Evolutionary conservation across 2,113 vertebrate genomes (phyloP).

Genomic region (Ophthalmolycus amberensis): DNA sequence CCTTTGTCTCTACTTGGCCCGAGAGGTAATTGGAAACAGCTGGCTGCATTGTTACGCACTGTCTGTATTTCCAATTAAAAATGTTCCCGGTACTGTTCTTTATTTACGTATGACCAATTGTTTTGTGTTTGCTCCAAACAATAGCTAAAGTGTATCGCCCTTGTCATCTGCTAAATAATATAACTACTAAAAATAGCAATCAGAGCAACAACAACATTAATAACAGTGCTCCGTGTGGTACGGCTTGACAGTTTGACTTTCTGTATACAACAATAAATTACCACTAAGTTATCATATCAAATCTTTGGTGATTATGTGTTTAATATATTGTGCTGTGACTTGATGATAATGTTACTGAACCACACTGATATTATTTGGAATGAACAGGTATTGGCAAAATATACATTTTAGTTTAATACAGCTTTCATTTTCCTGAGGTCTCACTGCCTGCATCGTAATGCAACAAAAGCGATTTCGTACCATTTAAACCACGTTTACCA

Average conservation of each 20-base stretch:
- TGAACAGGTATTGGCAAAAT: background rate
- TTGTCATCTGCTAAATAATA: constrained; percentile 18
- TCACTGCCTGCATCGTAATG: background rate
- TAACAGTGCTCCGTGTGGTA: background rate
- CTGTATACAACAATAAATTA: background rate
- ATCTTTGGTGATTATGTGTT: background rate
- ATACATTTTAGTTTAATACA: background rate
- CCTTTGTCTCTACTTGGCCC: constrained; percentile 31
- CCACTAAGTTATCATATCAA: background rate
- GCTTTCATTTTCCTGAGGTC: background rate
- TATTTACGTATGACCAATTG: constrained; percentile 28
- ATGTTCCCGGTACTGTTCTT: constrained; percentile 3
- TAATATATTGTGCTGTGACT: background rate
- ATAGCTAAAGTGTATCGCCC: constrained; percentile 24
- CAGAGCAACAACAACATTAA: background rate
- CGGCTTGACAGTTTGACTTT: background rate
- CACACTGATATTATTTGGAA: background rate
- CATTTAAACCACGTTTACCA: background rate
- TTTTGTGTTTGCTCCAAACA: constrained; percentile 26
- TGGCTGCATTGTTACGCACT: constrained; percentile 27
- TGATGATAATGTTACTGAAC: background rate
- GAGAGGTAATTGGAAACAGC: background rate
- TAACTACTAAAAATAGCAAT: background rate
- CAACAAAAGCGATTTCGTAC: background rate
- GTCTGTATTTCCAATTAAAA: constrained; percentile 33